phyloP scores from a whole-genome alignment of 1,140 invertebrate species.

The Asbolus verrucosus region DNA sequence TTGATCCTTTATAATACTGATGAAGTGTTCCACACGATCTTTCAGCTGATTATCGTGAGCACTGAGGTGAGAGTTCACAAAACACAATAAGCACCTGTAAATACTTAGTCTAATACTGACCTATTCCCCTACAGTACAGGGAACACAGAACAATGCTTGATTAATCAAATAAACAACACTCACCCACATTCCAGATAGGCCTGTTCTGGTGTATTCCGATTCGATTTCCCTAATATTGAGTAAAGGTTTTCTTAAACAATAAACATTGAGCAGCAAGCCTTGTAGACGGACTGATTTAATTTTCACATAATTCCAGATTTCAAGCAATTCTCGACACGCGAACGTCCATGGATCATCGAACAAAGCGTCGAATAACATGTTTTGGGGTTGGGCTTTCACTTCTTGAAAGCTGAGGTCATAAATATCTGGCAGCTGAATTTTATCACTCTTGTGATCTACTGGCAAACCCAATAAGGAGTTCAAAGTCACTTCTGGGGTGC shows the following conservation, averaged over 20 bases:
- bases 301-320: slow-evolving; percentile 79
- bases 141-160: too few relatives aligned
- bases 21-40: slow-evolving; percentile 87
- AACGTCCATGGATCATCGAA: slow-evolving; percentile 89
- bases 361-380: slow-evolving; percentile 82
- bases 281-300: slow-evolving; percentile 82
- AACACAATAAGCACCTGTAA: slow-evolving; percentile 86
- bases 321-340: slow-evolving; percentile 77
- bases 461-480: slow-evolving; percentile 76
- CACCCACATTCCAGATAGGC: slow-evolving; percentile 89
- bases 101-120: slow-evolving; percentile 87
- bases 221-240: slow-evolving; percentile 85
- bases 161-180: too few relatives aligned
- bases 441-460: slow-evolving; percentile 68
- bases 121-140: slow-evolving; percentile 92
- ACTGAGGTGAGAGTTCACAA: slow-evolving; percentile 90
- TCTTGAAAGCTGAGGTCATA: slow-evolving; percentile 91
- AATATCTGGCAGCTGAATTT: slow-evolving; percentile 78
- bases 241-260: slow-evolving; percentile 82
- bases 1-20: slow-evolving; percentile 82
- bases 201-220: slow-evolving; percentile 86
- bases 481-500: slow-evolving; percentile 77
- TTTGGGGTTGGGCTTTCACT: slow-evolving; percentile 88
- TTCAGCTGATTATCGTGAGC: slow-evolving; percentile 86
- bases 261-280: slow-evolving; percentile 82